Conservation (phyloP, 30 jellyfish, hydroid and myxozoan genomes). For the Hydractinia echinata region DNA sequence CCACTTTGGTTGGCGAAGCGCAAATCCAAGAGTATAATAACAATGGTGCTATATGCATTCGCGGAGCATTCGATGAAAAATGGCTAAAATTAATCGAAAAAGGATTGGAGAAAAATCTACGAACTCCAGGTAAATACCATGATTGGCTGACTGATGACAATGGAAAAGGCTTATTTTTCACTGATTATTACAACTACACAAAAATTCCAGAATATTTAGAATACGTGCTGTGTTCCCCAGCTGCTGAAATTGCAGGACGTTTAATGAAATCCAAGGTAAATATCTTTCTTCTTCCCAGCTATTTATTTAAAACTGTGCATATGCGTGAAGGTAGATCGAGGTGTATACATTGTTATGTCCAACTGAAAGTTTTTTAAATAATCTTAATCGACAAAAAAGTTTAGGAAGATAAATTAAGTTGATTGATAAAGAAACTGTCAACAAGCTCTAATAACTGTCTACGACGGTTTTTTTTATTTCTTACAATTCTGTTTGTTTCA, state of each 20-base stretch:
- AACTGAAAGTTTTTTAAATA: not conserved
- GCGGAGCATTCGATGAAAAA: slow-evolving; percentile 33
- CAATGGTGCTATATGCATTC: slow-evolving; percentile 65
- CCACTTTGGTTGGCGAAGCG: not conserved
- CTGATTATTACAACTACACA: slow-evolving; percentile 61
- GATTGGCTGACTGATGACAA: slow-evolving; percentile 48
- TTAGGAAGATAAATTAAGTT: not conserved
- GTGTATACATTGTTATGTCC: not conserved
- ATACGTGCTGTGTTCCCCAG: slow-evolving; percentile 55
- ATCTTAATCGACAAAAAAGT: not conserved
- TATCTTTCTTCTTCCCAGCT: not conserved
- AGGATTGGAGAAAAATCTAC: slow-evolving; percentile 47
- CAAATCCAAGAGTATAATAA: slow-evolving; percentile 44
- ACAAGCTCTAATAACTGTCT: no score
- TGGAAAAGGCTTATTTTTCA: slow-evolving; percentile 55
- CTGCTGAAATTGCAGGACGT: slow-evolving; percentile 56
- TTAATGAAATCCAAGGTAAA: slow-evolving; percentile 51
- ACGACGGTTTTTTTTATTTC: no score
- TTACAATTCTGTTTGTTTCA: no score
- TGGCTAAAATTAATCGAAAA: slow-evolving; percentile 43
- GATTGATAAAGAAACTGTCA: no score
- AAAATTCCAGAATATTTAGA: slow-evolving; percentile 34
- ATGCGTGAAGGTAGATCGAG: not conserved
- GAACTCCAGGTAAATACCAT: slow-evolving; percentile 41
- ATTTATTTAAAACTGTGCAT: not conserved